These are phyloP conservation scores for Drosophila suboccidentalis DNA, from an alignment of 2,888 invertebrate genomes.

Conservation along the genomic window DNA sequence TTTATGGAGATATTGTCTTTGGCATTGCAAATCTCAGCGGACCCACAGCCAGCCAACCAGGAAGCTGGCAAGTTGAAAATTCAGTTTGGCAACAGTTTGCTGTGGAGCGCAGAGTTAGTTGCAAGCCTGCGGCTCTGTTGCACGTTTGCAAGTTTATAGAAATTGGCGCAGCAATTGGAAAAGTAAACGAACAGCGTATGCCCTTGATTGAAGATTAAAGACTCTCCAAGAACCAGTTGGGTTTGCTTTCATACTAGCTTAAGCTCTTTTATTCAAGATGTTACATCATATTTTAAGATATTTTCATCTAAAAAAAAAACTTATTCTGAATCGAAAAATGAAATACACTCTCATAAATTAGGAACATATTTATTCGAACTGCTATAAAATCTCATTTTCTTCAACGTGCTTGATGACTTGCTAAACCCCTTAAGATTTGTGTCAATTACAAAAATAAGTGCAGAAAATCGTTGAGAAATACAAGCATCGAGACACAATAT, in stretches of 20 bases:
- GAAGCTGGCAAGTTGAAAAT: conserved; percentile 48
- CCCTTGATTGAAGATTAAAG: not conserved
- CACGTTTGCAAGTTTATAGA: conserved; percentile 6
- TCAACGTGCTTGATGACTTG: not conserved
- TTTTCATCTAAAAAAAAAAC: too few species aligned
- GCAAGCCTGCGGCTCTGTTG: not conserved
- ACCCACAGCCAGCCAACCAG: conserved; percentile 49
- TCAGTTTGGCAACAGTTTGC: conserved; percentile 2
- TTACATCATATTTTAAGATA: too few species aligned
- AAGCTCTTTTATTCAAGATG: not conserved
- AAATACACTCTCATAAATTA: too few species aligned
- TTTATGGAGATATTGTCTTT: conserved; percentile 76
- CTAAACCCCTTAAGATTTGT: not conserved
- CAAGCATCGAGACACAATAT: conserved; percentile 1
- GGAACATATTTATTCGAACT: too few species aligned
- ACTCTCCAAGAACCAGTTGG: not conserved
- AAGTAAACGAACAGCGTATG: conserved; percentile 1
- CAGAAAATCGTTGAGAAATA: conserved; percentile 5
- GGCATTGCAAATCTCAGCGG: conserved; percentile 70
- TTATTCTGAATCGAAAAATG: too few species aligned
- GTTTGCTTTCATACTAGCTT: too few species aligned
- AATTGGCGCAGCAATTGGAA: conserved; percentile 3
- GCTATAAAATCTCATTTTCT: too few species aligned
- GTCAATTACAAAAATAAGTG: not conserved
- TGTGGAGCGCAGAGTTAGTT: conserved; percentile 4